These are phyloP conservation scores for Stegodyphus dumicola DNA, from an alignment of 1,140 invertebrate species.

Conservation along the genomic window DNA sequence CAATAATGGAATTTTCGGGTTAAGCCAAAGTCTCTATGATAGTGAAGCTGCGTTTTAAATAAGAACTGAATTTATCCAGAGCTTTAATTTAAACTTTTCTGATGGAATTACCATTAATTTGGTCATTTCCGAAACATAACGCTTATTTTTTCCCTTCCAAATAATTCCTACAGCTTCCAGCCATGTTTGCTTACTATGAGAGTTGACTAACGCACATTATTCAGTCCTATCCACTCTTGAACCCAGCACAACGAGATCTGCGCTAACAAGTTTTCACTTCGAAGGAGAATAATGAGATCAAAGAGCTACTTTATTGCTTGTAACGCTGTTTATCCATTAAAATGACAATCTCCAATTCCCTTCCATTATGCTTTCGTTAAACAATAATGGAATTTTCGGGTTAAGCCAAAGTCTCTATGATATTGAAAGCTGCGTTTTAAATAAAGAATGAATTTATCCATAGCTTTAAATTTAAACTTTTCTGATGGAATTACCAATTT, in stretches of 20 bases:
- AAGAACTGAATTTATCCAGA: not conserved
- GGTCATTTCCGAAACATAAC: not conserved
- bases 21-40: no score
- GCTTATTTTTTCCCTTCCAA: slow-evolving; percentile 5
- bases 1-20: no score
- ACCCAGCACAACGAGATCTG: slow-evolving; percentile 15
- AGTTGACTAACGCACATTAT: slow-evolving; percentile 17
- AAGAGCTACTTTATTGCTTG: slow-evolving; percentile 46
- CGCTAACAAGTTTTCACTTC: slow-evolving; percentile 30
- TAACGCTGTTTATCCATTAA: slow-evolving; percentile 52
- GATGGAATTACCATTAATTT: not conserved
- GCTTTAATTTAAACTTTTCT: not conserved
- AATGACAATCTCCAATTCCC: slow-evolving; percentile 43
- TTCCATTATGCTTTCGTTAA: no score
- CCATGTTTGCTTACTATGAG: slow-evolving; percentile 2
- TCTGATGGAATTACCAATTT: not conserved
- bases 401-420: no score
- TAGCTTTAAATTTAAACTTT: not conserved
- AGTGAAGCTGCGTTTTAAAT: no score
- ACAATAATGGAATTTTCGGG: no score
- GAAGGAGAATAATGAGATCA: slow-evolving; percentile 29
- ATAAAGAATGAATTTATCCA: not conserved
- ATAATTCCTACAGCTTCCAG: slow-evolving; percentile 6
- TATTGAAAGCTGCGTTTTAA: no score
- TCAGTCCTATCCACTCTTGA: slow-evolving; percentile 18